A percentile compares a stretch with the other conserved stretches of the same genome.
Evolutionary conservation across 2,888 invertebrate species (phyloP).

Genomic region (Bugulina stolonifera): DNA sequence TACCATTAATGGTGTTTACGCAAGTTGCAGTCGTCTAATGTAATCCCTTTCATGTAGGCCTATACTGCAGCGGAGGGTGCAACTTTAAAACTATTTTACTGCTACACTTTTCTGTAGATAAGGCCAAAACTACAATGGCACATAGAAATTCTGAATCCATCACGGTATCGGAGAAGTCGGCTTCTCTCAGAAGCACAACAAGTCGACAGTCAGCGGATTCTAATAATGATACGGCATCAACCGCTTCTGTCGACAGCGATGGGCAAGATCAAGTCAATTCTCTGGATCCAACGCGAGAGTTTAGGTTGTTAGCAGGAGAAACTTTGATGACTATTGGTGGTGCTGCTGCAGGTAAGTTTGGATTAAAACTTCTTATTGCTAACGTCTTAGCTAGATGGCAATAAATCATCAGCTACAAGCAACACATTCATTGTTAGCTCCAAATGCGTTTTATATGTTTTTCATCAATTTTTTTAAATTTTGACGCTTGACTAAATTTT

Average conservation of each 20-base stretch:
- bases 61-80: too few relatives aligned
- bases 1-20: too few relatives aligned
- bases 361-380: too few relatives aligned
- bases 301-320: constrained; percentile 8
- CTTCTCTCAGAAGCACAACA: constrained; percentile 31
- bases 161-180: constrained; percentile 34
- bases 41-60: too few relatives aligned
- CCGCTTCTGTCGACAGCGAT: constrained; percentile 3
- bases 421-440: too few relatives aligned
- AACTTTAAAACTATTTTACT: too few relatives aligned
- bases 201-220: constrained; percentile 6
- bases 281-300: not conserved
- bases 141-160: constrained; percentile 26
- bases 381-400: too few relatives aligned
- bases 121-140: not conserved
- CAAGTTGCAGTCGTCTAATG: too few relatives aligned
- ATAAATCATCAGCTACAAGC: too few relatives aligned
- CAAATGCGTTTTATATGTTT: too few relatives aligned
- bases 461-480: too few relatives aligned
- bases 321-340: not conserved
- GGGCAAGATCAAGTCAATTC: not conserved
- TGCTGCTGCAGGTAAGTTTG: not conserved
- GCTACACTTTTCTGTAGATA: not conserved
- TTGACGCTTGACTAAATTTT: too few relatives aligned
- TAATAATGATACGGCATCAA: constrained; percentile 1